A percentile compares a stretch with the other conserved stretches of the same genome.
phyloP scores from a whole-genome alignment of 2,888 invertebrate species.

The Microchrysa polita region DNA sequence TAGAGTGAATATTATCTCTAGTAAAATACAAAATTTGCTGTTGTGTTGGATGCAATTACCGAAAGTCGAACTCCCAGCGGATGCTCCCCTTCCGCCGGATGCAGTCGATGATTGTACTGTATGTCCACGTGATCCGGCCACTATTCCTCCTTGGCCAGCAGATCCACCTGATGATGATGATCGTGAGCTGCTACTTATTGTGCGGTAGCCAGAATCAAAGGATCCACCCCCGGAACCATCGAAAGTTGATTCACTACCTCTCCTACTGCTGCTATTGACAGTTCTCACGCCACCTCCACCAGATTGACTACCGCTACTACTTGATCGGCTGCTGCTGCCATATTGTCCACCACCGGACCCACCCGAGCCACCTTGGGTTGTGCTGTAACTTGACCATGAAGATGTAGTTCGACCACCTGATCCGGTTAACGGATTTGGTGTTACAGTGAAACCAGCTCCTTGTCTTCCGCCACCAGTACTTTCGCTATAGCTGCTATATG shows the following conservation, averaged over 20 bases:
- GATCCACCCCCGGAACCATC: constrained; percentile 13
- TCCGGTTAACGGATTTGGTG: constrained; percentile 2
- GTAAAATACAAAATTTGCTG: neutral
- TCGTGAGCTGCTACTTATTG: constrained; percentile 1
- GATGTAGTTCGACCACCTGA: neutral
- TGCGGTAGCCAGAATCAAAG: constrained; percentile 2
- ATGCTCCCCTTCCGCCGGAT: neutral
- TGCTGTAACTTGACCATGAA: constrained; percentile 13
- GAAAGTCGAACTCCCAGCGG: neutral
- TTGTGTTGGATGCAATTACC: neutral
- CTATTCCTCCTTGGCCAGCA: constrained; percentile 9
- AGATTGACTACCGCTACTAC: neutral
- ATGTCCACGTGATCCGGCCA: neutral
- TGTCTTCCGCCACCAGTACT: constrained; percentile 27
- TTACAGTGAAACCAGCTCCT: neutral
- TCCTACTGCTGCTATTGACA: constrained; percentile 4
- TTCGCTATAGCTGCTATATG: constrained; percentile 30
- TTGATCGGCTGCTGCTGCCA: neutral
- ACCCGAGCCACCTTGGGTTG: constrained; percentile 17
- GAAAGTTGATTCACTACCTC: neutral
- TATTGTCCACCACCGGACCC: neutral
- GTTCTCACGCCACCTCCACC: neutral
- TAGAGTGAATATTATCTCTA: neutral
- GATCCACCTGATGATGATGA: constrained; percentile 10
- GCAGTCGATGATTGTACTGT: neutral